These are phyloP conservation scores for Steromphala cineraria DNA, from an alignment of 2,888 invertebrate species.

Conservation along the genomic window DNA sequence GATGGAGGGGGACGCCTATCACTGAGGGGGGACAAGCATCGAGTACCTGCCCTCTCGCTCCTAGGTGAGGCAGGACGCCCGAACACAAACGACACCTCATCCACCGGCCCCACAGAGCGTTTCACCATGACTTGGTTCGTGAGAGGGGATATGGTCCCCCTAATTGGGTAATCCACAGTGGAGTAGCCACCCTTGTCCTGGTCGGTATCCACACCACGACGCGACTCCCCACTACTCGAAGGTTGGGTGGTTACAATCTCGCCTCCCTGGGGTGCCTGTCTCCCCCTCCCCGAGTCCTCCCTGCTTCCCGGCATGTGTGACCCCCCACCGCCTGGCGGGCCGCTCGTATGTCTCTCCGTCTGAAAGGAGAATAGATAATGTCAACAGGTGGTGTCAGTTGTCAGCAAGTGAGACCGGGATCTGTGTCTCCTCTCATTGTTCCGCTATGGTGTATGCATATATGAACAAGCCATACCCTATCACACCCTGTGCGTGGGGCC, in stretches of 20 bases:
- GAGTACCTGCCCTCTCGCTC: not conserved
- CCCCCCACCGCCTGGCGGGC: not conserved
- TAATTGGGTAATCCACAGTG: slow-evolving; percentile 59
- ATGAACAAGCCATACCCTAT: no score
- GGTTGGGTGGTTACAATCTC: not conserved
- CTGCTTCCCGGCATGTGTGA: not conserved
- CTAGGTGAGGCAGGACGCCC: slow-evolving; percentile 55
- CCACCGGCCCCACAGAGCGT: slow-evolving; percentile 37
- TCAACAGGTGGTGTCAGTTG: not conserved
- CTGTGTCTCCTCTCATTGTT: not conserved
- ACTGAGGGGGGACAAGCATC: slow-evolving; percentile 31
- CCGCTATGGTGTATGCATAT: no score
- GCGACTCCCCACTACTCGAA: not conserved
- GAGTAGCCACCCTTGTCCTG: slow-evolving; percentile 24
- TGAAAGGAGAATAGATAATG: not conserved
- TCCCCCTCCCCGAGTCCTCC: not conserved
- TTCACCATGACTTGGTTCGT: slow-evolving; percentile 38
- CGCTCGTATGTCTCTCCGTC: not conserved
- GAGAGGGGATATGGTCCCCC: slow-evolving; percentile 63
- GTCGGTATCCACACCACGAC: not conserved
- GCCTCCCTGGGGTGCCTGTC: not conserved
- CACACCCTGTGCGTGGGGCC: no score
- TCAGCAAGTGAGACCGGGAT: not conserved
- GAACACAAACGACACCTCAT: slow-evolving; percentile 63
- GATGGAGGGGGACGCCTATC: slow-evolving; percentile 29